Conservation (phyloP, 1,140 invertebrate genomes). For the Bombus polaris region DNA sequence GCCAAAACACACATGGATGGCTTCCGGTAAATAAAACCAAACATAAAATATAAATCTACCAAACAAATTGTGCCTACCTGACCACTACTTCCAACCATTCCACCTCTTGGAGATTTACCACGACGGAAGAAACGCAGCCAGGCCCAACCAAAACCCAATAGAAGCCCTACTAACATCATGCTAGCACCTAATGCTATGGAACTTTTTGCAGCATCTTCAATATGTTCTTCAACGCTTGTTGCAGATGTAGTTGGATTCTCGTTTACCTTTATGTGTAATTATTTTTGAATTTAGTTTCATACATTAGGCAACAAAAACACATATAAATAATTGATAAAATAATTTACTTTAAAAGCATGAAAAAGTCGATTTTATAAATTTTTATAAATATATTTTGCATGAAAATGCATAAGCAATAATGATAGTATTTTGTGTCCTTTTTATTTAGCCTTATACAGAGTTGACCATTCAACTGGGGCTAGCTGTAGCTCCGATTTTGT, state of each 20-base stretch:
- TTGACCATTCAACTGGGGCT: no score
- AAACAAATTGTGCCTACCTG: conserved; percentile 74
- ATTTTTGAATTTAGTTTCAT: conserved; percentile 7
- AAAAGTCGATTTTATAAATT: not conserved
- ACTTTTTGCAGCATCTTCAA: conserved; percentile 61
- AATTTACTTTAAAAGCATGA: not conserved
- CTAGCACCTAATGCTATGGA: conserved; percentile 75
- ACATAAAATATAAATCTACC: conserved; percentile 47
- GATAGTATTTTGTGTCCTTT: not conserved
- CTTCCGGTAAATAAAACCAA: conserved; percentile 57
- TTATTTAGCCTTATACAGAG: not conserved
- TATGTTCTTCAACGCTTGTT: conserved; percentile 70
- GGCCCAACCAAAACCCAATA: conserved; percentile 73
- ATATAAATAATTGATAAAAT: conserved; percentile 14
- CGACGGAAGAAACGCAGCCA: conserved; percentile 76
- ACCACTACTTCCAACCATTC: conserved; percentile 77
- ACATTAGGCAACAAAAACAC: not conserved
- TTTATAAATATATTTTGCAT: not conserved
- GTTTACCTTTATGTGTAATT: conserved; percentile 40
- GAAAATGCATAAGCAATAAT: not conserved
- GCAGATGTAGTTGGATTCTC: conserved; percentile 21
- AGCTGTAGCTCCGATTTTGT: no score
- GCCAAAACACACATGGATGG: conserved; percentile 44
- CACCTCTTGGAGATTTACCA: conserved; percentile 77
- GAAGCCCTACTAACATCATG: conserved; percentile 74